Evolutionary conservation across 1,140 invertebrate species (phyloP), one percentile per base, ranked within the genome.

Genomic region (Drosophila miranda): DNA sequence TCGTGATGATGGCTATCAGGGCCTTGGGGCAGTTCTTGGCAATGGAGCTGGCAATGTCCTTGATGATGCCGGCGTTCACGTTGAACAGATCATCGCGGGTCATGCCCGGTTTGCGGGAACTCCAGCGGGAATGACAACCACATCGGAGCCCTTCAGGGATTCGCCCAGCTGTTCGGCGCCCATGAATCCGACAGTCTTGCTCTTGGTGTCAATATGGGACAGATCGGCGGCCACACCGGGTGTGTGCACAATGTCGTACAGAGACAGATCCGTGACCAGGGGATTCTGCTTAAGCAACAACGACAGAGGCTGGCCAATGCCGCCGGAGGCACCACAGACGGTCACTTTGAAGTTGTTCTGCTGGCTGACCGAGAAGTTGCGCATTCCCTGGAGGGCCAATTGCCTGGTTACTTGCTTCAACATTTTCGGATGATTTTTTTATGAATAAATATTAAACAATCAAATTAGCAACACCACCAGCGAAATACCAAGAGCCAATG

Each of bases 211-310:
- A 88, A 99, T 99, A 92, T 99, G 99, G 14, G 98, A 99, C 13
- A 99, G 93, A 94, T 99, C 99, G 68, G 98, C 97, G 62, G 98
- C 98, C 14, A 99, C 98, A 73, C 99, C 99, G 60, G 97, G 96
- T 43, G 98, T 99, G 86, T 99, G 95, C 0, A 98, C 97, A 91
- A 99, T 96, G 93, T 99, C 99, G 88, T 98, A 99, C 1, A 99
- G 93, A 0, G 95, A 94, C 60, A 99, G 92, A 78, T 97, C 93
- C 13, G 94, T 95, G 14, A 99, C 94, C 43, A 97, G 91, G 48
- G 96, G 95, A 67, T 95, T 97, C 79, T 96, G 94, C 92, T 99
- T 99, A 57, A 99, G 91, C n/a, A 99, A 93, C 43, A 99, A 93
- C 8, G 98, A 97, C 77, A 99, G 92, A 6, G 99, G 99, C 92